Base-by-base conservation (phyloP, 64 coral and sea anemone species). In the Stichodactyla mertensii region DNA sequence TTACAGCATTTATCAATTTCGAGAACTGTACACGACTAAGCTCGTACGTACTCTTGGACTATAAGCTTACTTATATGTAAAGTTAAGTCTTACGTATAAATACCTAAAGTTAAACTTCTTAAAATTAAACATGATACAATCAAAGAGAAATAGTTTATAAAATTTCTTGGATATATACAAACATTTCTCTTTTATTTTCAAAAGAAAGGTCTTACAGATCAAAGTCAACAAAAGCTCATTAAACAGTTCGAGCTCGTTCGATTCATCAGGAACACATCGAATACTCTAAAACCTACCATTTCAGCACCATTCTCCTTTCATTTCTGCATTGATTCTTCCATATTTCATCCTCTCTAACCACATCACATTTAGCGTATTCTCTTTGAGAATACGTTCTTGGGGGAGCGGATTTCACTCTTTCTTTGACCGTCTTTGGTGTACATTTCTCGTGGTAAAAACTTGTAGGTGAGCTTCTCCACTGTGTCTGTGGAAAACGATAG, bases 321-420 rank as follows among this genome's bases (percentile, higher is more conserved):
- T 92, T 96, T 52, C 85, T 89, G 52, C 94, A 96, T 28, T 89
- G 88, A 93, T 89, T 89, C 77, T 96, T 96, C 94, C 94, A 96
- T 66, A 92, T 92, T 89, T 96, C 94, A 67, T 96, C 94, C 58
- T 87, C 86, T 71, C 88, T 71, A 15, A 96, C 94, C 24, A 87
- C 57, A 84, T 96, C 91, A 80, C 94, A 96, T 79, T 88, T 92
- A 31, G 91, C 88, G 56, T 93, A 96, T 52, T 96, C 94, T 85
- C 94, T 90, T 26, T 96, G 84, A 12, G 91, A 55, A 60, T 85
- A 93, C 54, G 88, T 90, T 87, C 85, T 90, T 23, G 88, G 91
- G 6, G 91, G 94, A 55, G 94, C 94, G 12, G 94, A 96, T 66
- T 90, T 92, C 14, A 86, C 90, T 45, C 94, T 78, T 88, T 96